Conservation (phyloP, 2,888 invertebrate genomes). For the Phania funesta region DNA sequence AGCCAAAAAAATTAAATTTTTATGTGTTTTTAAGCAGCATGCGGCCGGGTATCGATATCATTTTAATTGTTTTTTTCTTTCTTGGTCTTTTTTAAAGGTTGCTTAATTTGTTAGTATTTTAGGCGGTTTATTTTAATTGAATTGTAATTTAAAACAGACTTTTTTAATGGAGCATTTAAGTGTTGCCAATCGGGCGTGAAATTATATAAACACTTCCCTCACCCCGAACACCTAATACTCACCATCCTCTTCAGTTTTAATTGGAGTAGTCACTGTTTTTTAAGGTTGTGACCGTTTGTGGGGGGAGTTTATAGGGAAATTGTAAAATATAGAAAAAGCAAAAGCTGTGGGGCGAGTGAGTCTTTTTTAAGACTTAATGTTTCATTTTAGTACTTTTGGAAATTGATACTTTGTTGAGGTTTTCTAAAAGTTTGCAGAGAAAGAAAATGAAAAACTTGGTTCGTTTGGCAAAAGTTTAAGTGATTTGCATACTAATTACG, state of each 20-base stretch:
- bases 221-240: neutral
- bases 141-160: constrained; percentile 44
- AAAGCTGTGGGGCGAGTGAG: neutral
- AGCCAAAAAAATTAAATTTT: neutral
- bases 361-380: neutral
- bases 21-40: constrained; percentile 27
- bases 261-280: constrained; percentile 53
- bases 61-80: constrained; percentile 59
- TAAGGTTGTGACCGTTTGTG: neutral
- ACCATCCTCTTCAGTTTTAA: constrained; percentile 40
- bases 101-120: constrained; percentile 32
- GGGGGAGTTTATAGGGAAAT: neutral
- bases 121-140: constrained; percentile 52
- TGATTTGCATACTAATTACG: constrained; percentile 52
- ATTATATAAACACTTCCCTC: constrained; percentile 22
- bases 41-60: constrained; percentile 52
- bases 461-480: constrained; percentile 6
- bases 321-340: neutral
- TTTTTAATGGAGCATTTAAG: constrained; percentile 31
- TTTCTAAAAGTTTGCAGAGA: too few species aligned
- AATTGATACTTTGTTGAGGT: constrained; percentile 13
- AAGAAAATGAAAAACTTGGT: neutral
- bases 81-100: constrained; percentile 18
- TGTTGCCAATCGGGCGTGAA: constrained; percentile 62
- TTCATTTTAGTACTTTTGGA: neutral